Percentiles rank a stretch among this genome's conserved stretches.
These are phyloP conservation scores for Tipula helvola DNA, from an alignment of 2,888 invertebrate genomes.

Conservation along the genomic window DNA sequence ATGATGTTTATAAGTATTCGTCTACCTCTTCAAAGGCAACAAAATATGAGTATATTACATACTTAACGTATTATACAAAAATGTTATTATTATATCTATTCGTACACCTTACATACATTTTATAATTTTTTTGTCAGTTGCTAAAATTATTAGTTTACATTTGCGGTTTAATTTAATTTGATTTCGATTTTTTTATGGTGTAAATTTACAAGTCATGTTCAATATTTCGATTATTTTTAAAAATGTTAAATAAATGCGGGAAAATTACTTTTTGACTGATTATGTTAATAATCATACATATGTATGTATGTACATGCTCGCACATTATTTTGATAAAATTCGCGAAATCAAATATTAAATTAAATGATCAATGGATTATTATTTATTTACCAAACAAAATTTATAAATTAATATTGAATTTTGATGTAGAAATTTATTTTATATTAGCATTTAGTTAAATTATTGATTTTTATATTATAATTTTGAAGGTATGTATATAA, in stretches of 20 bases:
- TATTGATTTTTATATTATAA: neutral
- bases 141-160: neutral
- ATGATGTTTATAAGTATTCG: no score
- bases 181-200: neutral
- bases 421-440: neutral
- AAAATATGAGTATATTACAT: no score
- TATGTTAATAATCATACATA: no score
- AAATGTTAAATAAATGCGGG: neutral
- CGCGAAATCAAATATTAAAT: neutral
- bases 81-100: neutral
- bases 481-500: neutral
- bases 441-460: no score
- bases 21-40: no score
- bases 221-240: neutral
- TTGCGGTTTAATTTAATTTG: neutral
- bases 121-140: neutral
- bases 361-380: neutral
- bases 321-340: neutral
- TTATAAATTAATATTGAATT: neutral
- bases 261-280: no score
- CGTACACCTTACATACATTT: neutral
- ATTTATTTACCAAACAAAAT: neutral
- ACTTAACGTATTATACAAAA: neutral
- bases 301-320: neutral
- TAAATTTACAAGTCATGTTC: neutral